A percentile compares a stretch with the other conserved stretches of the same genome.
Evolutionary conservation across 2,888 invertebrate genomes (phyloP).

Genomic region (Idaea straminata): DNA sequence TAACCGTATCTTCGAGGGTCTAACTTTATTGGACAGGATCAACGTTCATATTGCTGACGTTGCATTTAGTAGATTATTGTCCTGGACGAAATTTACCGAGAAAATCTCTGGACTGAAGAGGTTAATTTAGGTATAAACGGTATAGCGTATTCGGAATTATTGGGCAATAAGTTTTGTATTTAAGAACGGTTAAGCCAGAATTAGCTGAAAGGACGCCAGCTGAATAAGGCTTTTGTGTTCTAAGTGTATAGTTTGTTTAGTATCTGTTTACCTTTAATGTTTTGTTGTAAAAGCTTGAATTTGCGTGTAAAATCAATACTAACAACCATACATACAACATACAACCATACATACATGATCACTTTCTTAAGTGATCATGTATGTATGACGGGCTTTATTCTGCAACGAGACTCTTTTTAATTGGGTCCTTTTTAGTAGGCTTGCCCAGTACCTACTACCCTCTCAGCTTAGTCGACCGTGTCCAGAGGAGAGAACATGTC

Average conservation of each 20-base stretch:
- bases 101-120: constrained; percentile 46
- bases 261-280: neutral
- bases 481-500: too few relatives aligned
- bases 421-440: too few relatives aligned
- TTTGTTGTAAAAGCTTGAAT: too few relatives aligned
- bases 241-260: constrained; percentile 14
- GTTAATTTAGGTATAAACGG: constrained; percentile 56
- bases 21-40: constrained; percentile 30
- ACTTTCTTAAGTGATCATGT: too few relatives aligned
- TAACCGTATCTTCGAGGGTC: constrained; percentile 22
- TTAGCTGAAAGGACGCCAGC: constrained; percentile 8
- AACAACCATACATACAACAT: too few relatives aligned
- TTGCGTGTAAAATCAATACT: too few relatives aligned
- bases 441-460: too few relatives aligned
- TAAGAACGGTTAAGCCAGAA: constrained; percentile 9
- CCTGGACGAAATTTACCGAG: constrained; percentile 48
- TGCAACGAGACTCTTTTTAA: too few relatives aligned
- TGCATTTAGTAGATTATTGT: constrained; percentile 60
- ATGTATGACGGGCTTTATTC: too few relatives aligned
- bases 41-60: constrained; percentile 48
- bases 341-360: too few relatives aligned
- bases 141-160: constrained; percentile 38
- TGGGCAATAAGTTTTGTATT: constrained; percentile 32
- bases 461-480: too few relatives aligned
- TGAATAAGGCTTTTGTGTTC: constrained; percentile 18